phyloP scores from a whole-genome alignment of 2,888 invertebrate genomes.

The Neoscelio sp. region DNA sequence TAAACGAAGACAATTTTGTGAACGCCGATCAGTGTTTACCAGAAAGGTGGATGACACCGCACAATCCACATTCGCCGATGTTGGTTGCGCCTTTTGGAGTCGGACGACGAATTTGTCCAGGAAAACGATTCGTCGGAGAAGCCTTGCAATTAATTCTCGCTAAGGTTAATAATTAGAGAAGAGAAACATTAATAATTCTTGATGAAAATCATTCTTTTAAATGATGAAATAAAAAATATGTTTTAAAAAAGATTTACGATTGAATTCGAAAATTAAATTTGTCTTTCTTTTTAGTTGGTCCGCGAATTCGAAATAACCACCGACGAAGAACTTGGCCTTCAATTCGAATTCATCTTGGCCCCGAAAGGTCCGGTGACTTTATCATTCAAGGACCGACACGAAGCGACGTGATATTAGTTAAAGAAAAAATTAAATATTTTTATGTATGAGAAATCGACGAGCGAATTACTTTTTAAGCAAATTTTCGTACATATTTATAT shows the following conservation, averaged over 20 bases:
- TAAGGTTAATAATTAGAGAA: constrained; percentile 86
- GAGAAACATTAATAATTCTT: too few relatives aligned
- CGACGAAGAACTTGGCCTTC: constrained; percentile 88
- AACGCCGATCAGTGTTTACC: constrained; percentile 89
- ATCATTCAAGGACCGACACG: constrained; percentile 84
- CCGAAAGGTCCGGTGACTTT: constrained; percentile 90
- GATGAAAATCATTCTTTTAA: not conserved
- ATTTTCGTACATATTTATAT: constrained; percentile 3
- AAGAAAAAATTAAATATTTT: not conserved
- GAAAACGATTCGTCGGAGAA: constrained; percentile 92
- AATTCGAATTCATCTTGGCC: constrained; percentile 92
- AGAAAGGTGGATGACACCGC: constrained; percentile 89
- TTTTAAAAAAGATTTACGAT: not conserved
- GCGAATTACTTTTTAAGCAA: constrained; percentile 13
- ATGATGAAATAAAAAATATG: not conserved
- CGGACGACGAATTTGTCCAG: constrained; percentile 93
- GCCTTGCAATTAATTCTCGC: constrained; percentile 90
- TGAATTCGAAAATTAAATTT: not conserved
- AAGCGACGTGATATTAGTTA: constrained; percentile 66
- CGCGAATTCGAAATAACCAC: constrained; percentile 89
- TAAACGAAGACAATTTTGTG: constrained; percentile 90
- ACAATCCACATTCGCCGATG: constrained; percentile 85
- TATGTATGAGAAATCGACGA: constrained; percentile 4
- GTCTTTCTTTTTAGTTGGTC: constrained; percentile 85
- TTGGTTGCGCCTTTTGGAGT: constrained; percentile 92